phyloP scores from a whole-genome alignment of 2,113 vertebrate species.

The Electrona antarctica region DNA sequence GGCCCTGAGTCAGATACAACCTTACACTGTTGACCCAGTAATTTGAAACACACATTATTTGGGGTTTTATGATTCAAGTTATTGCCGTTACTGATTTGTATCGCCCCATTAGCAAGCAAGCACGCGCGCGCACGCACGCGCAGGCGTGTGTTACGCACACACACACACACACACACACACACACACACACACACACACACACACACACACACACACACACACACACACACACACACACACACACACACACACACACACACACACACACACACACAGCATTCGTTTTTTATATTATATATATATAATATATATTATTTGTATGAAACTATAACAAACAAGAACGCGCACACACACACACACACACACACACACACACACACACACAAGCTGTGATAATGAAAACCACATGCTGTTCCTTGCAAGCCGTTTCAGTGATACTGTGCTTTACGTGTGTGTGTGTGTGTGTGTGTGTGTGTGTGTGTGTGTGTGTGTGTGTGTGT shows the following conservation, averaged over 20 bases:
- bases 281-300: no score
- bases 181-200: conserved; percentile 4
- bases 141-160: no score
- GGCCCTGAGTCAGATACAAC: conserved; percentile 35
- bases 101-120: conserved; percentile 5
- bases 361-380: not conserved
- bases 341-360: not conserved
- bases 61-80: conserved; percentile 37
- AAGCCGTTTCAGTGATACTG: conserved; percentile 14
- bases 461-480: conserved; percentile 1
- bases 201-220: conserved; percentile 33
- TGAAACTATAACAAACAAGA: no score
- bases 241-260: not conserved
- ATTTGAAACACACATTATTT: conserved; percentile 37
- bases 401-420: conserved; percentile 62
- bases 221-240: not conserved
- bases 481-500: not conserved
- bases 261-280: not conserved
- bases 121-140: conserved; percentile 29
- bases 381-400: conserved; percentile 44
- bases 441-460: not conserved
- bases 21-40: conserved; percentile 36
- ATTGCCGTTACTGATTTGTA: conserved; percentile 34
- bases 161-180: conserved; percentile 18
- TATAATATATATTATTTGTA: no score